Base-by-base conservation (phyloP, 2,113 vertebrate genomes). In the Strigops habroptila region DNA sequence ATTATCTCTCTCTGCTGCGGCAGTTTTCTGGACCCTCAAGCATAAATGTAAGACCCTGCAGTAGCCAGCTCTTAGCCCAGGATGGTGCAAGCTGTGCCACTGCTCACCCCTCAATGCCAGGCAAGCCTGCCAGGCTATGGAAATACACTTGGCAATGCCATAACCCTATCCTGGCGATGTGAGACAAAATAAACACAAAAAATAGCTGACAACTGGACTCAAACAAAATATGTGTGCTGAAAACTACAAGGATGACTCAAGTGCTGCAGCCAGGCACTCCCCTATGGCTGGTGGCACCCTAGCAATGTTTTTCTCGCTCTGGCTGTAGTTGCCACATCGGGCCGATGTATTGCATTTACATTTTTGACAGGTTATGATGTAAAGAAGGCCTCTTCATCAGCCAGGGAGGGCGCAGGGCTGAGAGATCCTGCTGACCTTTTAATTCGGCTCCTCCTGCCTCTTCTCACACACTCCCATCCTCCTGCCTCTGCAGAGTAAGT, bases 361-460 rank as follows among this genome's bases (percentile, higher is more conserved):
- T 73, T 81, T 86, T 39, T 93, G 59, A 88, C 55, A 76, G 92
- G 51, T 93, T 92, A 31, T 84, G 80, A 73, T 95, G 67, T 65
- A 91, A 83, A 94, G 82, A 41, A 90, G 68, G 78, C 71, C 51
- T 68, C 84, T 95, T 96, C 79, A 89, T 88, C 79, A 23, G 48
- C 57, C 33, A 14, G 76, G 46, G 59, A 62, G 31, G 64, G 75
- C 0, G 1, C 28, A 23, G 33, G 51, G 65, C n/a, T 6, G 24
- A 93, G 60, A 57, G 62, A 49, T 60, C 71, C 62, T 80, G 60
- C 55, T 82, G 92, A 78, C 82, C 86, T 97, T 96, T 93, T 88
- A 81, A 79, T 93, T 67, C 95, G n/a, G 31, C 43, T 92, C 76
- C 60, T 84, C 65, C 85, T 75, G 30, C 76, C 86, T 68, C 71